Base-by-base conservation (phyloP, 2,797 vertebrate species). In the Phrynocephalus guinanensis region DNA sequence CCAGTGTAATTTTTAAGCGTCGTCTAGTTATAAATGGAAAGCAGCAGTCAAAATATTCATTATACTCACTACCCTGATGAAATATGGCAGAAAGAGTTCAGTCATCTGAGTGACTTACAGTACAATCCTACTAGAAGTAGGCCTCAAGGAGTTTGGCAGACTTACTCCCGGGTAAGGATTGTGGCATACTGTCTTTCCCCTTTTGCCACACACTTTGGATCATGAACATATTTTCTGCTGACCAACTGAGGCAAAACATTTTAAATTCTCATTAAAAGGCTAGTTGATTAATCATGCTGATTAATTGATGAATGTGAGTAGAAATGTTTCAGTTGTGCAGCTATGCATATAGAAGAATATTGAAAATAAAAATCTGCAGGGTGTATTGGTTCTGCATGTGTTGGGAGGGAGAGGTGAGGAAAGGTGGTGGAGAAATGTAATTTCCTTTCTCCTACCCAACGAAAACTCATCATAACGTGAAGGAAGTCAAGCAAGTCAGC, bases 401-500 rank as follows among this genome's bases (percentile, higher is more conserved):
- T 10, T 15, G 78, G 76, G 44, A 6, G 83, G 22, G 28, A 6
- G 22, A 33, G 60, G 13, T 0, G 3, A 10, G 6, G 13, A 13
- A 87, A 88, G 85, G 30, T 18, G 76, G 83, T 84, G 15, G 75
- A 71, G 83, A 92, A 89, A 3, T n/a, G 79, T 30, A 44, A 85
- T 83, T 38, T 75, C 48, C 86, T 87, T 86, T 44, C 48, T 10
- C 85, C 84, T 38, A 88, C 76, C 66, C 77, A 44, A 28, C 10
- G 77, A 85, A 76, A 93, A 93, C 88, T 87, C 84, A 78, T 87
- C 0, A 76, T 86, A 93, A 86, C 73, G 87, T 82, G 73, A 92
- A 94, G 79, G 50, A 83, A 88, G 83, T 77, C 71, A 82, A 77
- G n/a, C 83, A 93, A 95, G 87, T 89, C 89, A 90, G 83, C 86